Base-by-base conservation (phyloP, 2,797 vertebrate species). In the Rhabdophis nuchalis region DNA sequence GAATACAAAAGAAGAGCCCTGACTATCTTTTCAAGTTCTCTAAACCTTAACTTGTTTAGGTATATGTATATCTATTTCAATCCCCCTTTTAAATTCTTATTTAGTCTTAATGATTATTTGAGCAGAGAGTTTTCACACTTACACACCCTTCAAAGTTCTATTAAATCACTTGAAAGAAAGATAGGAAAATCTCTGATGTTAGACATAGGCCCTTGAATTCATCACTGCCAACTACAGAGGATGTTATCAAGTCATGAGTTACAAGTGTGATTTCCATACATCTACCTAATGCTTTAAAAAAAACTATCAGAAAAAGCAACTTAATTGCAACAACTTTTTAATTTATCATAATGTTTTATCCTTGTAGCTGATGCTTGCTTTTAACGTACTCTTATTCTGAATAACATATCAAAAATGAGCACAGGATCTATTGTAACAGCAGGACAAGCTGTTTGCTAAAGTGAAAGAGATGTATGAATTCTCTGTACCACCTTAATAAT, bases 41-140 rank as follows among this genome's bases (percentile, higher is more conserved):
- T 12, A 77, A 36, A 16, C n/a, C 20, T 56, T 56, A 68, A 56
- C 23, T 60, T 41, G 61, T n/a, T n/a, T n/a, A n/a, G n/a, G n/a
- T n/a, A n/a, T n/a, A n/a, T n/a, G n/a, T 4, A 29, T 4, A 72
- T 32, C 85, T 68, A 82, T 92, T 82, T 87, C 41, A 58, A 52
- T 64, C 87, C 41, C n/a, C 23, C 64, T 87, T 64, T 36, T 86
- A 53, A 92, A 82, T 68, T 32, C 16, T 82, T 77, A 56, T 82
- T 50, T 82, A 41, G 85, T 90, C 64, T 92, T 82, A 87, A 87
- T 72, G 85, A 58, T 18, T 60, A 54, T 90, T 56, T 82, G 89
- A 92, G 92, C n/a, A 90, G 92, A 90, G 54, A 50, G 10, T 53
- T 87, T 92, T 92, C 64, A 90, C 92, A 90, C 89, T 90, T 92